These are phyloP conservation scores for Blennius ocellaris DNA, from an alignment of 2,113 vertebrate genomes.

Conservation along the genomic window DNA sequence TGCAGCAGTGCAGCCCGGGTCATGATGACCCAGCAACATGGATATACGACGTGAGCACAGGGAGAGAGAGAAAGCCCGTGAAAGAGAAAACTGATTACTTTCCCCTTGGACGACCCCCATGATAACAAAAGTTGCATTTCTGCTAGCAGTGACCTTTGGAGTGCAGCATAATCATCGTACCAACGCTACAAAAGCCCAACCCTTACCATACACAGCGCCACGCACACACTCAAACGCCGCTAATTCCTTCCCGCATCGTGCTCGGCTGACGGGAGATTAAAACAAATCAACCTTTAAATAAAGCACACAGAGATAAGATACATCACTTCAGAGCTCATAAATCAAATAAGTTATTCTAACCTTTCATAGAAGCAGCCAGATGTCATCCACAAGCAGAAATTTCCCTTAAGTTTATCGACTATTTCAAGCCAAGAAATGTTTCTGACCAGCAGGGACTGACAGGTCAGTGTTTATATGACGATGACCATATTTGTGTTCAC, in stretches of 20 bases:
- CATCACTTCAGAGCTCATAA: background rate
- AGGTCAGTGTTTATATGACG: constrained; percentile 24
- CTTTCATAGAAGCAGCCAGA: background rate
- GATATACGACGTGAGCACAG: constrained; percentile 9
- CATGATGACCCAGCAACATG: constrained; percentile 66
- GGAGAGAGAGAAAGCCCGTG: constrained; percentile 34
- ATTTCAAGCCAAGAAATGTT: constrained; percentile 9
- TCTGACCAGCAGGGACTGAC: constrained; percentile 9
- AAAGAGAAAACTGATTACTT: constrained; percentile 29
- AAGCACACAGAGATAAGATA: background rate
- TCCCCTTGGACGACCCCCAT: constrained; percentile 61
- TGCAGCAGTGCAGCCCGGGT: constrained; percentile 49
- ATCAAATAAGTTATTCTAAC: background rate
- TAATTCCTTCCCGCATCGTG: background rate
- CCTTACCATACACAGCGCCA: background rate
- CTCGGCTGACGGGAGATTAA: background rate
- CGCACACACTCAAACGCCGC: background rate
- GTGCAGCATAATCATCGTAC: constrained; percentile 29
- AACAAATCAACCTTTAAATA: constrained; percentile 11
- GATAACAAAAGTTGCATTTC: constrained; percentile 40
- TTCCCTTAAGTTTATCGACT: background rate
- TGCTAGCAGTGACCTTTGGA: constrained; percentile 62
- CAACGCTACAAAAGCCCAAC: constrained; percentile 23
- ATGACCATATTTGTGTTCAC: constrained; percentile 31
- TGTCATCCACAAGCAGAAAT: background rate